Base-by-base conservation (phyloP, 2,888 invertebrate genomes). In the Julus scanicus region DNA sequence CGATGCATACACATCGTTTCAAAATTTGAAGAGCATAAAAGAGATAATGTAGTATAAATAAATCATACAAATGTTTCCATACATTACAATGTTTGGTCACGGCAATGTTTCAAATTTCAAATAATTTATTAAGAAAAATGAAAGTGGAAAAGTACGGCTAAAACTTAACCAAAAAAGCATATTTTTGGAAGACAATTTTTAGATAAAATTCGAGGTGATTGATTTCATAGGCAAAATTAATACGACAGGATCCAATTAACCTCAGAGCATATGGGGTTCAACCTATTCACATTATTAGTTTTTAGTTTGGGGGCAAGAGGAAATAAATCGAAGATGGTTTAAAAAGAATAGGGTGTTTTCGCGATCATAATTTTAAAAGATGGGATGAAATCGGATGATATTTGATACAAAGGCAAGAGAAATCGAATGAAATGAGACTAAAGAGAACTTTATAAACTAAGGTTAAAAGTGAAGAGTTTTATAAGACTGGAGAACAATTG, bases 231-330 rank as follows among this genome's bases (percentile, higher is more conserved):
- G 8, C 44, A 44, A 44, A 63, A n/a, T n/a, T 6, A 63, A n/a
- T n/a, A 44, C n/a, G 29, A 63, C 63, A 71, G 80, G 80, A 80
- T 80, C 80, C 80, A 80, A 80, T 80, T 15, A 85, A 85, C 85
- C 11, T 85, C 85, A 85, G 85, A 85, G 85, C 85, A 85, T 85
- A 85, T 85, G 85, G 85, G n/a, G 29, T 48, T 48, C 84, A 84
- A 84, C 85, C 44, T 85, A 85, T 85, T 85, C 85, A 85, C 85
- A 85, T 85, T 85, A 85, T 85, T 80, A 80, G 37, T 80, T 80
- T 29, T 80, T 80, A 80, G 80, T 80, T 37, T 29, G 29, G 80
- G 80, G 80, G 37, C 80, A 80, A 80, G 80, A 80, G 37, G 80
- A 80, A 80, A 80, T 80, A 80, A 80, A 80, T 80, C 37, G 80